These are phyloP conservation scores for Peromyscus nudipes DNA, from an alignment of 2,797 vertebrate genomes.

Conservation along the genomic window DNA sequence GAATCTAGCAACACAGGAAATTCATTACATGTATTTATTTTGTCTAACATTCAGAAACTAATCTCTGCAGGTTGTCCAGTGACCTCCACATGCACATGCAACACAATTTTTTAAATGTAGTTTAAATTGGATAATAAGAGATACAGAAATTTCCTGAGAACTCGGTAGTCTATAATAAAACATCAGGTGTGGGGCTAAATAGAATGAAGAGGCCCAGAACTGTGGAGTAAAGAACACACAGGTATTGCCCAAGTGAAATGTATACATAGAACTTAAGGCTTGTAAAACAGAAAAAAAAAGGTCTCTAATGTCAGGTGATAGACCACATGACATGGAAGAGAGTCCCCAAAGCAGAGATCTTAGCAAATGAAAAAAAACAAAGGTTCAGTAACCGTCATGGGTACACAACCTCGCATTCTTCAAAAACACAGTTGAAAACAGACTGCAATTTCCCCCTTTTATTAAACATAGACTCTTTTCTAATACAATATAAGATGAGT, in stretches of 20 bases:
- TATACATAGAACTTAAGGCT: neutral
- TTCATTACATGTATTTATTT: neutral
- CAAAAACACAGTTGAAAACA: neutral
- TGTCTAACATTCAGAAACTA: neutral
- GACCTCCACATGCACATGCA: too few relatives aligned
- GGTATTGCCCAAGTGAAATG: neutral
- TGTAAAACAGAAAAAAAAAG: neutral
- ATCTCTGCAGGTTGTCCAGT: too few relatives aligned
- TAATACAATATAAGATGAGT: too few relatives aligned
- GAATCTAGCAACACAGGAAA: neutral
- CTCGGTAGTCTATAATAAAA: neutral
- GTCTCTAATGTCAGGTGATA: too few relatives aligned
- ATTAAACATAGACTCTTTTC: too few relatives aligned
- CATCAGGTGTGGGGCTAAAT: neutral
- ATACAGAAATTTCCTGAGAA: neutral
- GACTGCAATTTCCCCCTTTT: too few relatives aligned
- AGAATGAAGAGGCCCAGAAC: neutral
- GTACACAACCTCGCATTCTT: neutral
- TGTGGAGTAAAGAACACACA: neutral
- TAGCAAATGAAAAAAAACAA: neutral
- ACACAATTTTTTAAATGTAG: neutral
- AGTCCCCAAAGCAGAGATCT: neutral
- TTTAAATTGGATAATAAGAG: neutral
- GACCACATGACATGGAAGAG: neutral
- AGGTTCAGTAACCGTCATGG: too few relatives aligned